Evolutionary conservation across 2,113 vertebrate species (phyloP).

Genomic region (Saccopteryx leptura): DNA sequence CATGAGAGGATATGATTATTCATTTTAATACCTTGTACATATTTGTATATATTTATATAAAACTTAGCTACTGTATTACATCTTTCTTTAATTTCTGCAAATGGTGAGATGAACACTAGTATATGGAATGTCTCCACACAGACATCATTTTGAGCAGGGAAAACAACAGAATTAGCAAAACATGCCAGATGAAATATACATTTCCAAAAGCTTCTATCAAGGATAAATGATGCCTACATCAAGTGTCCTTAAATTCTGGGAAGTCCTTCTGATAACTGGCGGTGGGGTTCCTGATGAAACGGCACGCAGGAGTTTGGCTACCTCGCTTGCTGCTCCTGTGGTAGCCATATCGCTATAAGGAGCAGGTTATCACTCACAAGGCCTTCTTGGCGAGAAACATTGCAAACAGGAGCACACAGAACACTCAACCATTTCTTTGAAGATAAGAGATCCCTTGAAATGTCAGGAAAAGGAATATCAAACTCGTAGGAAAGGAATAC

Average conservation of each 20-base stretch:
- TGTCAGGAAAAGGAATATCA: not conserved
- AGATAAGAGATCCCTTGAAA: not conserved
- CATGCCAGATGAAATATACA: not conserved
- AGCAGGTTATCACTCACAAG: not conserved
- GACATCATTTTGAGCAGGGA: not conserved
- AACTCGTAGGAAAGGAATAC: not conserved
- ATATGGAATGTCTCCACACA: not conserved
- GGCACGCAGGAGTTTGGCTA: not conserved
- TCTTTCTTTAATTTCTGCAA: not conserved
- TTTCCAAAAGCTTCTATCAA: conserved; percentile 3
- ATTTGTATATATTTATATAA: not conserved
- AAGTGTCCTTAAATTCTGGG: not conserved
- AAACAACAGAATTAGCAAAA: not conserved
- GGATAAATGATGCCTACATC: not conserved
- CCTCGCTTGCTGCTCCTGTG: not conserved
- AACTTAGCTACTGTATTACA: not conserved
- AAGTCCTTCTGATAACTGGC: not conserved
- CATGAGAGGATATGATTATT: not conserved
- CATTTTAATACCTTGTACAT: not conserved
- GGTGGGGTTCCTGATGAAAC: not conserved
- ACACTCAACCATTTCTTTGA: not conserved
- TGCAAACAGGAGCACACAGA: not conserved
- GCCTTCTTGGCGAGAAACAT: not conserved
- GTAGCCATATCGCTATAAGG: not conserved
- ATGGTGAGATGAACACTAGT: not conserved